Evolutionary conservation across 2,888 invertebrate species (phyloP).

Genomic region (Pandemis heparana): DNA sequence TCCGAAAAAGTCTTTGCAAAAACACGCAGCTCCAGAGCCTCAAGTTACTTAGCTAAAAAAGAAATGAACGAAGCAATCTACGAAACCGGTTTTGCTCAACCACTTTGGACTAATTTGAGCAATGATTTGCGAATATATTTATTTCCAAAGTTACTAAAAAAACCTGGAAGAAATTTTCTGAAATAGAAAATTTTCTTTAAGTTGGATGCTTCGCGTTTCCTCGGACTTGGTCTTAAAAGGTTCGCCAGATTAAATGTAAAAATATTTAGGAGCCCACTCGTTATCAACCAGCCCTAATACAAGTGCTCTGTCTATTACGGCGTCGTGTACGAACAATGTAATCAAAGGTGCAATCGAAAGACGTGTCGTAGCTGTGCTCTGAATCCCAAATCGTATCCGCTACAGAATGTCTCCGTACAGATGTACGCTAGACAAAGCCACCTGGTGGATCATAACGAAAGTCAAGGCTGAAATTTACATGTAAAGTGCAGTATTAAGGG

Average conservation of each 20-base stretch:
- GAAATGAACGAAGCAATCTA: not conserved
- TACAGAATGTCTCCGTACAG: constrained; percentile 8
- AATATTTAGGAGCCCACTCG: not conserved
- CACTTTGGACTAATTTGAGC: not conserved
- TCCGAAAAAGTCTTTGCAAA: constrained; percentile 23
- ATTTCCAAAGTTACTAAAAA: not conserved
- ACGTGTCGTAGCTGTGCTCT: constrained; percentile 26
- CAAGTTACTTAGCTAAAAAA: constrained; percentile 1
- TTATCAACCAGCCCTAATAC: not conserved
- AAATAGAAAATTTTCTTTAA: not conserved
- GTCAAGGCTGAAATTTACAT: constrained; percentile 36
- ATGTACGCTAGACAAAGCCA: constrained; percentile 28
- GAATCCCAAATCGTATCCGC: constrained; percentile 34
- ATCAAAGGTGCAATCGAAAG: constrained; percentile 28
- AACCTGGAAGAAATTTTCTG: not conserved
- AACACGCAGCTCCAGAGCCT: not conserved
- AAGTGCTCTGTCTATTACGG: not conserved
- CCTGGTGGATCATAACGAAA: constrained; percentile 39
- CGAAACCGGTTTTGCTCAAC: not conserved
- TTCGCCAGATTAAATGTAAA: not conserved
- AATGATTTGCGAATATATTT: constrained; percentile 3
- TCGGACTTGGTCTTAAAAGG: not conserved
- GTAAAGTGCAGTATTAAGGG: constrained; percentile 34
- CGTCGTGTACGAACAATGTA: constrained; percentile 22
- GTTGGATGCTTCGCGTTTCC: not conserved